These are phyloP conservation scores for Malurus cyaneus DNA, from an alignment of 2,113 vertebrate species.

Conservation along the genomic window DNA sequence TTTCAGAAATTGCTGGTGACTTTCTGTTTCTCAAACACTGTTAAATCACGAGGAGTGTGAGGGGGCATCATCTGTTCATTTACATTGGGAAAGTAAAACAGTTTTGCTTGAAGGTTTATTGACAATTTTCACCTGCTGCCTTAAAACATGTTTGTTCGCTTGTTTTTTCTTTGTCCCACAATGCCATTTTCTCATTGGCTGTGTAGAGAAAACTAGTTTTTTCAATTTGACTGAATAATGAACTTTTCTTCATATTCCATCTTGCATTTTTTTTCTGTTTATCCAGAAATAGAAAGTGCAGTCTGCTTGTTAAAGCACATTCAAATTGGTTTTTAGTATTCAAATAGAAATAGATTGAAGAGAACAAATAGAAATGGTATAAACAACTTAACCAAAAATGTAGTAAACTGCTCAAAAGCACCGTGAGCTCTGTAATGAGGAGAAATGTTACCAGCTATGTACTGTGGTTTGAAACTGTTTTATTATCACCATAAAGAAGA, in stretches of 20 bases:
- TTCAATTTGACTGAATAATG: neutral
- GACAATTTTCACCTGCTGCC: neutral
- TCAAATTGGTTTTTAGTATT: neutral
- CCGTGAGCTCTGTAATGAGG: neutral
- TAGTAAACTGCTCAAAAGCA: neutral
- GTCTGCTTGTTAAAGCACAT: neutral
- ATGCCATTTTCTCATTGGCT: neutral
- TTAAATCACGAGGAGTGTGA: neutral
- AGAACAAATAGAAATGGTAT: neutral
- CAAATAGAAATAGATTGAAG: neutral
- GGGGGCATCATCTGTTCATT: neutral
- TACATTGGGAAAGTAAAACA: neutral
- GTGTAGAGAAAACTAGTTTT: neutral
- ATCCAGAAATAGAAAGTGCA: neutral
- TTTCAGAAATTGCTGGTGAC: neutral
- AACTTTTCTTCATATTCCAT: neutral
- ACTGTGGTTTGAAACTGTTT: neutral
- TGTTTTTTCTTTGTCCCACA: neutral
- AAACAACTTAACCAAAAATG: neutral
- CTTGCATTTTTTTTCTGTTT: neutral
- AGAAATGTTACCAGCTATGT: neutral
- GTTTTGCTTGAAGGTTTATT: neutral
- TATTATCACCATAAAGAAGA: neutral
- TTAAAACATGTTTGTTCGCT: neutral
- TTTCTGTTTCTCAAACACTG: neutral